Percentiles rank a stretch among this genome's conserved stretches.
Evolutionary conservation across 2,797 vertebrate species (phyloP).

Genomic region (Tenualosa ilisha): DNA sequence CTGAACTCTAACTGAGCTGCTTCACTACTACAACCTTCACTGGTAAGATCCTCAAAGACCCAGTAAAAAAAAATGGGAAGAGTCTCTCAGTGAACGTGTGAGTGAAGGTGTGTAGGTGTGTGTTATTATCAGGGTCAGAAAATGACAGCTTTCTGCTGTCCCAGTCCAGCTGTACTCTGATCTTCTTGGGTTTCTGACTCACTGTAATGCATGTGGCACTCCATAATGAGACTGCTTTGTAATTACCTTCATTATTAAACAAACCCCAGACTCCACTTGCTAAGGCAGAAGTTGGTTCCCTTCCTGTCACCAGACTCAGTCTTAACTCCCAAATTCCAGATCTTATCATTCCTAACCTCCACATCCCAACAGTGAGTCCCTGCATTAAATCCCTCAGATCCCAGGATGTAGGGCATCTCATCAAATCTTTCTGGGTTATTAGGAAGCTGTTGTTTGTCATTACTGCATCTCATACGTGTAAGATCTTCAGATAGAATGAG

Average conservation of each 20-base stretch:
- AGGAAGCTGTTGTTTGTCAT: not conserved
- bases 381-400: not conserved
- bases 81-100: not conserved
- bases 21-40: not conserved
- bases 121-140: not conserved
- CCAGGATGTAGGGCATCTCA: not conserved
- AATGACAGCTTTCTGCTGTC: not conserved
- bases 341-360: not conserved
- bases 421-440: constrained; percentile 11
- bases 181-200: not conserved
- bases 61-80: not conserved
- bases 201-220: not conserved
- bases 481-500: not conserved
- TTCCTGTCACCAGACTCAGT: not conserved
- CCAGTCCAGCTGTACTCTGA: constrained; percentile 13
- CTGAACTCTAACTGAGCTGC: not conserved
- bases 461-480: not conserved
- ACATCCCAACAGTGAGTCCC: constrained; percentile 1
- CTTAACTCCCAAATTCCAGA: not conserved
- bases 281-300: not conserved
- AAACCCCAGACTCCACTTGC: not conserved
- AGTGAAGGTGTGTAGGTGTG: not conserved
- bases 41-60: not conserved
- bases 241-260: not conserved
- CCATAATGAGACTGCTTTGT: not conserved